Percentiles rank a stretch among this genome's conserved stretches.
Conservation (phyloP, 1,140 invertebrate genomes). For the Asobara japonica region DNA sequence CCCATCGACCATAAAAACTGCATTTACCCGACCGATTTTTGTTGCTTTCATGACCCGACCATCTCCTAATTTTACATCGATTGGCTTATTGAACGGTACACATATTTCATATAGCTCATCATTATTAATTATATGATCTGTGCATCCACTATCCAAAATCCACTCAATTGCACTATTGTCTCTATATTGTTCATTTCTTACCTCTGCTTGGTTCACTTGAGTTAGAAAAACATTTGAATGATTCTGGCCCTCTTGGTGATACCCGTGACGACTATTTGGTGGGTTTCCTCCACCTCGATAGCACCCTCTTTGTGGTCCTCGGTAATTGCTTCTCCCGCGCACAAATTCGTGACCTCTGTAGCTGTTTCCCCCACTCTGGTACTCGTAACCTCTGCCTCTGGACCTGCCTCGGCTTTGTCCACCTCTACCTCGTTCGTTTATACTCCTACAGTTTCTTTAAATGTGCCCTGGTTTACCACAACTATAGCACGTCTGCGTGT, state of each 20-base stretch:
- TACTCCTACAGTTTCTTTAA: constrained; percentile 19
- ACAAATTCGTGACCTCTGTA: background rate
- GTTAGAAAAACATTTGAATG: constrained; percentile 16
- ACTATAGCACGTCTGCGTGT: constrained; percentile 5
- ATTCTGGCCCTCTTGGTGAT: background rate
- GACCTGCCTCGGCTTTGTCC: background rate
- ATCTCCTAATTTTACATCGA: constrained; percentile 44
- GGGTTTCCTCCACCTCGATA: constrained; percentile 26
- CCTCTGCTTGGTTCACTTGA: constrained; percentile 20
- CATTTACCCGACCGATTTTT: constrained; percentile 38
- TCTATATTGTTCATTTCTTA: background rate
- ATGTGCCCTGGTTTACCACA: constrained; percentile 36
- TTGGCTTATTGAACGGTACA: constrained; percentile 33
- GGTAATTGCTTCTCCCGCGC: constrained; percentile 11
- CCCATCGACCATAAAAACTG: constrained; percentile 31
- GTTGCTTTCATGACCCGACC: constrained; percentile 39
- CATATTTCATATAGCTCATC: constrained; percentile 31
- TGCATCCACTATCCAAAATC: constrained; percentile 42
- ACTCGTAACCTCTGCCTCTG: constrained; percentile 13
- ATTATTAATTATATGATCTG: constrained; percentile 39
- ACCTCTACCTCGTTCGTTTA: background rate
- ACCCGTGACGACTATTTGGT: background rate
- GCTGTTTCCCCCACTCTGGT: background rate
- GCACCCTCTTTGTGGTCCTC: constrained; percentile 27
- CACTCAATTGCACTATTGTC: constrained; percentile 36